Evolutionary conservation across 2,797 vertebrate genomes (phyloP), one percentile per base, ranked within the genome.

Genomic region (Bradypodion ventrale): DNA sequence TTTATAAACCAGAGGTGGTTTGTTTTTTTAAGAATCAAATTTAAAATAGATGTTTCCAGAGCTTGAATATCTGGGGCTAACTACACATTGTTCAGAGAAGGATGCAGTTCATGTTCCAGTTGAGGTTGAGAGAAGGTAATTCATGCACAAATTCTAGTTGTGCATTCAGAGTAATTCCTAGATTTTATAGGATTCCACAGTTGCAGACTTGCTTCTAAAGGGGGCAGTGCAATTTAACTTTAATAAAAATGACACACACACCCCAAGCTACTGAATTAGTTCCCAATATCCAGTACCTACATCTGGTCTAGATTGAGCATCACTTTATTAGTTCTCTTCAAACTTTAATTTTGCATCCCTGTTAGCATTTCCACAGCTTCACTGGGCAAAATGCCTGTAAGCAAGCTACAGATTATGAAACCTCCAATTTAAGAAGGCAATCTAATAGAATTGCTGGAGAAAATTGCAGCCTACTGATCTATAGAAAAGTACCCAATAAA

Each of bases 381-480:
- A 60, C 29, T 59, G n/a, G 37, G 37, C 35, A 29, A 63, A 52
- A 42, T 29, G 56, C 42, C 60, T 40, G 69, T 75, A 21, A 83
- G 82, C 40, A 83, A 77, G 35, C 40, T 7, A 42, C 35, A 35
- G 40, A 35, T 83, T 72, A 78, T 46, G 65, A 16, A 69, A 8
- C 62, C 21, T 49, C 35, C 29, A 23, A 46, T 40, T 59, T 15
- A 32, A 8, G 42, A 69, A 49, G 21, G 46, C 8, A 65, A 32
- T 42, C 27, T 77, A 59, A 60, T 32, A 19, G 65, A 83, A 68
- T 77, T 76, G 59, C 52, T n/a, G 60, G 49, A 72, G 75, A 72
- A 63, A 72, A 63, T 16, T 69, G 63, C 35, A 72, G 5, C 62
- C 66, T 78, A 40, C 59, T 62, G 56, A 72, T 62, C 25, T 70